Base-by-base conservation (phyloP, 2,797 vertebrate species). In the Aldrovandia affinis region DNA sequence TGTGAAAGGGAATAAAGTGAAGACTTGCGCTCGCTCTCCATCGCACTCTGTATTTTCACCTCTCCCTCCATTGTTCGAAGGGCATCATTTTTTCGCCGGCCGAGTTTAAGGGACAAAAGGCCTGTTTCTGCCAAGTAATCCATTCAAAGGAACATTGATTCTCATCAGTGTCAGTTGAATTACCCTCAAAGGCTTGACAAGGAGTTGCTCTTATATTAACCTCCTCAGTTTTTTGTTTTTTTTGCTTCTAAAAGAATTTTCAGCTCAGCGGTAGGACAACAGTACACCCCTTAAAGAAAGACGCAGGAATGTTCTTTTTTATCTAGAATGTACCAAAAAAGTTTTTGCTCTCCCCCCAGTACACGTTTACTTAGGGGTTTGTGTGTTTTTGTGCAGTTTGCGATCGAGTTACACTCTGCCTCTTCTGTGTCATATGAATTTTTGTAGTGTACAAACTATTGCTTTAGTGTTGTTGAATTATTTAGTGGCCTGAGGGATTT, bases 121-220 rank as follows among this genome's bases (percentile, higher is more conserved):
- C 93, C 96, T 96, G 96, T 97, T 97, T 98, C 96, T 97, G 97
- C 97, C 97, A 97, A 97, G 96, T 96, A 97, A 97, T 96, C 95
- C 94, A 95, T 97, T 98, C 96, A 97, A 97, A 96, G 96, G 96
- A 96, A 95, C 96, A 97, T 97, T 96, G 97, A 96, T 97, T 97
- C 96, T 96, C 96, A 97, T 98, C 96, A 98, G 96, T 97, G 96
- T 98, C 96, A 97, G 95, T 97, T 97, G 96, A 97, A 96, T 98
- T 97, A 96, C 94, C 95, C 95, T 96, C 95, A 96, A 97, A 96
- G 94, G 95, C 96, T 96, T 96, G 96, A 97, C 94, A 96, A 96
- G 96, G 94, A 96, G 94, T 95, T 97, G 95, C 95, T 97, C 95
- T 95, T 95, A 94, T 95, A 96, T 97, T 97, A 96, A 96, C 96